Evolutionary conservation across 2,113 vertebrate species (phyloP).

Genomic region (Morone saxatilis): DNA sequence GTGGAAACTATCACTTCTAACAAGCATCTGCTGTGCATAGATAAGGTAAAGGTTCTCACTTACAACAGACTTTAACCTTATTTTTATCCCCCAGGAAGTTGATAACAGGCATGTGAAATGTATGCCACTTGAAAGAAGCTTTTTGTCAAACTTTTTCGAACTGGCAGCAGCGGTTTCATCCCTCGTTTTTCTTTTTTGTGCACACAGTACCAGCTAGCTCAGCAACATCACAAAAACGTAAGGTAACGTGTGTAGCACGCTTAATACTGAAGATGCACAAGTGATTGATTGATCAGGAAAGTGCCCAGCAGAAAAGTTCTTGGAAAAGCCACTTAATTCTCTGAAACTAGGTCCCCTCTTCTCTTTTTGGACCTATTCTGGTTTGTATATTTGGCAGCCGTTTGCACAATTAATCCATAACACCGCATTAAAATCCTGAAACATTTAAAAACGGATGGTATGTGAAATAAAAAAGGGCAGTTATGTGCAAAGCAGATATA

Average conservation of each 20-base stretch:
- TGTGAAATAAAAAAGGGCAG: background rate
- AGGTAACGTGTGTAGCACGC: background rate
- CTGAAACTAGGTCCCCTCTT: background rate
- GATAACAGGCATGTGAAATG: background rate
- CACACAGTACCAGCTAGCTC: background rate
- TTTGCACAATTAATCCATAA: background rate
- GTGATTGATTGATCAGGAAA: background rate
- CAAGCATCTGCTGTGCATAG: background rate
- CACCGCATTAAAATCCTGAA: background rate
- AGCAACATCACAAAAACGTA: background rate
- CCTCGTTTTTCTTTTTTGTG: background rate
- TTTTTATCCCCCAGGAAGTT: background rate
- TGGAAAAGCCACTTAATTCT: background rate
- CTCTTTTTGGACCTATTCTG: background rate
- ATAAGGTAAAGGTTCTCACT: background rate
- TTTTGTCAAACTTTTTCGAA: background rate
- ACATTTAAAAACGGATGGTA: background rate
- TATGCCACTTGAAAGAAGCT: background rate
- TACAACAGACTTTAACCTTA: background rate
- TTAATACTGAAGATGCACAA: background rate
- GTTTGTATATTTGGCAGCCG: background rate
- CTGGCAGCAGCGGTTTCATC: background rate
- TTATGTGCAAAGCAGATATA: background rate
- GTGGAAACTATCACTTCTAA: constrained; percentile 1
- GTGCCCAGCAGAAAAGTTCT: background rate